phyloP scores from a whole-genome alignment of 2,888 invertebrate genomes.

The Argyresthia albistria region DNA sequence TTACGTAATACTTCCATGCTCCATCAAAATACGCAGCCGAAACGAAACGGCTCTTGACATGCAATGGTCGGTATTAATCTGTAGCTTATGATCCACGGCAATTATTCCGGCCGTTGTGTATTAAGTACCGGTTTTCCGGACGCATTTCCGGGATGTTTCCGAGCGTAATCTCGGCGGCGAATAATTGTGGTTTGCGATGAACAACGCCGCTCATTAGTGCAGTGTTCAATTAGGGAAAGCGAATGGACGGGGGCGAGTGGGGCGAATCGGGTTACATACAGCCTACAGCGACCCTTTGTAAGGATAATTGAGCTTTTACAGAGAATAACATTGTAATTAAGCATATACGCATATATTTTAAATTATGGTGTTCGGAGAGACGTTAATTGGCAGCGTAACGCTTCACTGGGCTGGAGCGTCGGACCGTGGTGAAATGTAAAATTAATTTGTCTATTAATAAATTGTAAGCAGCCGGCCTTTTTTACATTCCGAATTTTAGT shows the following conservation, averaged over 20 bases:
- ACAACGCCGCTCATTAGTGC: conserved; percentile 68
- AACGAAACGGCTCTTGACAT: background rate
- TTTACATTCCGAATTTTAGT: no score
- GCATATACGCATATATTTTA: background rate
- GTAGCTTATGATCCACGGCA: background rate
- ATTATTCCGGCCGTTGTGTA: background rate
- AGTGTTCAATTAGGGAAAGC: conserved; percentile 62
- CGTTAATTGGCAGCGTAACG: background rate
- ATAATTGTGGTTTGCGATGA: conserved; percentile 62
- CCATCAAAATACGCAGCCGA: no score
- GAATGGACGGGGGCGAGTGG: conserved; percentile 24
- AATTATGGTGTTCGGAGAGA: background rate
- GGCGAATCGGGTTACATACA: conserved; percentile 12
- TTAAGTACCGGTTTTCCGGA: conserved; percentile 36
- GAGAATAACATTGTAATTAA: conserved; percentile 5
- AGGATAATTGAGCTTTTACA: conserved; percentile 17
- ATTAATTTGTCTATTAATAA: no score
- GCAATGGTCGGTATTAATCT: background rate
- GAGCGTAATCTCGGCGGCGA: conserved; percentile 50
- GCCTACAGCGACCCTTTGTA: conserved; percentile 16
- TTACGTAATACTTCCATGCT: no score
- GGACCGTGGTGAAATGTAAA: no score
- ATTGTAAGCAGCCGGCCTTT: no score
- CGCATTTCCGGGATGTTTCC: conserved; percentile 30
- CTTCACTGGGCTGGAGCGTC: background rate